Evolutionary conservation across 2,888 invertebrate genomes (phyloP), one percentile per base, ranked within the genome.

Genomic region (Hemicrepidius hirtus): DNA sequence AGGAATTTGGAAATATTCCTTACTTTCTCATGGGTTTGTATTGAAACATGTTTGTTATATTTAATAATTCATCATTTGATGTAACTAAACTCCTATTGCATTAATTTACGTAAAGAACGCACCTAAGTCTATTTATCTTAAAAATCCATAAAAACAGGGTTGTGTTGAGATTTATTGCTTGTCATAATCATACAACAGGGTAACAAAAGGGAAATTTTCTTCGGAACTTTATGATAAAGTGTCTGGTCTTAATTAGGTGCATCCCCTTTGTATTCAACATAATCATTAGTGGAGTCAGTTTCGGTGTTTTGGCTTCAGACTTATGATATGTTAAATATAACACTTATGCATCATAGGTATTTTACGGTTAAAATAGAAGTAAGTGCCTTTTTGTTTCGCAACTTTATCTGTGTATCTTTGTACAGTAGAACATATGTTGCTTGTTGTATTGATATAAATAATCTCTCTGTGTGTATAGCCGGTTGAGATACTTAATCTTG

Each of bases 331-430:
- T 71, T 71, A 73, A 73, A 73, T 73, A 73, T 73, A 73, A 73
- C 41, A 32, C 57, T 69, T 72, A 50, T 50, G 75, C 75, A 75
- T 75, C 75, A 75, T 75, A 75, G 75, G 75, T 72, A 75, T 68
- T 75, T 66, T 68, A 53, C 57, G 40, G 50, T 63, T 66, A 72
- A 75, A 75, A 72, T 75, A 75, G 71, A 68, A 69, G 46, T 67
- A 63, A 57, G 64, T 64, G 59, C 44, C 68, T 73, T 73, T 64
- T 73, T 73, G 73, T 73, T 73, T 64, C 68, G 69, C 65, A 69
- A 69, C 37, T 37, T 73, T 69, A 68, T 64, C 69, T 65, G 50
- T 50, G 59, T 50, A 53, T 69, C 62, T 63, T 53, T 63, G 59
- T 60, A 40, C 24, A 28, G 16, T 1, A 37, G 24, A 68, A 50